Base-by-base conservation (phyloP, 2,888 invertebrate species). In the Drosophila anomalata region DNA sequence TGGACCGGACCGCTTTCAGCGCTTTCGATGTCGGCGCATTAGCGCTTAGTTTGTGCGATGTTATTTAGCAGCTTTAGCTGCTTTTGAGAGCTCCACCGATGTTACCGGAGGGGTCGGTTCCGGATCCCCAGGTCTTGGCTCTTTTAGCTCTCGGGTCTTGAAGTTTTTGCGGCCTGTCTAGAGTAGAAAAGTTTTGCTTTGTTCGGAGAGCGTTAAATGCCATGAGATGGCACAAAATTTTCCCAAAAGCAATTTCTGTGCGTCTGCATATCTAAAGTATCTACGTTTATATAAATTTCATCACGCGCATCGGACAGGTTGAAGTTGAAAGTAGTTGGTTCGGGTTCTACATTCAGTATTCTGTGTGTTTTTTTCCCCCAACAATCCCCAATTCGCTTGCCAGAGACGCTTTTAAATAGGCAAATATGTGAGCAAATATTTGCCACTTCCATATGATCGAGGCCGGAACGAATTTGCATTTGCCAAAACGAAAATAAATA, bases 341-440 rank as follows among this genome's bases (percentile, higher is more conserved):
- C 26, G 55, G 48, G 48, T 65, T 55, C 14, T 52, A 41, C 61
- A 60, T 62, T 55, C 70, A 69, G 65, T 33, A 65, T 73, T 76
- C 57, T 52, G 20, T 59, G 58, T 59, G 58, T 54, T 55, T 63
- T 48, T 26, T 31, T 52, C 41, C 54, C 54, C 39, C 7, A 4
- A 8, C 14, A 42, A 42, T 17, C 17, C 17, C 17, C 17, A 17
- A 20, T 20, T 20, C 9, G 14, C 9, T 9, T 3, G 41, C 17
- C 41, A 42, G 9, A 8, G 14, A 29, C 57, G 79, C 77, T 63
- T 67, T 79, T 50, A 73, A 78, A 73, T 79, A 69, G 78, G 67
- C 76, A 85, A 82, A 82, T 79, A 82, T 82, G 71, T 85, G 71
- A 74, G 73, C 76, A 85, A 79, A 75, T 82, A 78, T 66, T 75